Conservation (phyloP, 2,888 invertebrate genomes). For the Cryptophagus acutangulus region DNA sequence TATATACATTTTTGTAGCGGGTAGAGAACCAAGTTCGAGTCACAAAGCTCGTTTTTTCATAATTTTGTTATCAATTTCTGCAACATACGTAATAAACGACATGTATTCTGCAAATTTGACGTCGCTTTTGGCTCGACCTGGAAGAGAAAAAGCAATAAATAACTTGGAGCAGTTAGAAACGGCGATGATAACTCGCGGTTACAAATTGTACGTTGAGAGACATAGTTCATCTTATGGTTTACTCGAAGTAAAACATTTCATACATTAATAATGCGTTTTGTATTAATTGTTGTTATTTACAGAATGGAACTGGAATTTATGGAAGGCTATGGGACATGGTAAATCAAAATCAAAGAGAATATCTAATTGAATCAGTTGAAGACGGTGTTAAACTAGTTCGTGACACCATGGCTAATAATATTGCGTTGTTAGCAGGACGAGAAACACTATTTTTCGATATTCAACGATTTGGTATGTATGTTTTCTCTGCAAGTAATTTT, state of each 20-base stretch:
- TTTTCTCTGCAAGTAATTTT: too few species aligned
- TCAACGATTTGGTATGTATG: conserved; percentile 61
- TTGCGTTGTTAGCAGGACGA: conserved; percentile 66
- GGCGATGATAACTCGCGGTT: conserved; percentile 61
- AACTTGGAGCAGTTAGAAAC: conserved; percentile 60
- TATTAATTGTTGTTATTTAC: conserved; percentile 15
- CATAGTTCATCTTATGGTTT: conserved; percentile 68
- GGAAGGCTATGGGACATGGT: conserved; percentile 64
- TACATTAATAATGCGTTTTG: conserved; percentile 4
- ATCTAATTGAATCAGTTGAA: conserved; percentile 66
- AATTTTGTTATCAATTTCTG: conserved; percentile 65
- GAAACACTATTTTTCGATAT: conserved; percentile 74
- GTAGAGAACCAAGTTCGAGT: conserved; percentile 57
- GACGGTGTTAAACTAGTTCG: conserved; percentile 63
- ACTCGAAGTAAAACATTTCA: conserved; percentile 53
- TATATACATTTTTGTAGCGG: conserved; percentile 47
- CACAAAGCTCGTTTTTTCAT: conserved; percentile 65
- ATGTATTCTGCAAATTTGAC: conserved; percentile 76
- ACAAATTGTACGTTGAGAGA: conserved; percentile 65
- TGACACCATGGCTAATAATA: conserved; percentile 54
- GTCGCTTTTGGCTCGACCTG: conserved; percentile 67
- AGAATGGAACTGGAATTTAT: conserved; percentile 74
- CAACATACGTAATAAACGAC: conserved; percentile 72
- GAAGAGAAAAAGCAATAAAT: conserved; percentile 64
- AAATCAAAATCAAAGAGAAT: conserved; percentile 47